Evolutionary conservation across 2,113 vertebrate species (phyloP).

Genomic region (Polypterus bichir): DNA sequence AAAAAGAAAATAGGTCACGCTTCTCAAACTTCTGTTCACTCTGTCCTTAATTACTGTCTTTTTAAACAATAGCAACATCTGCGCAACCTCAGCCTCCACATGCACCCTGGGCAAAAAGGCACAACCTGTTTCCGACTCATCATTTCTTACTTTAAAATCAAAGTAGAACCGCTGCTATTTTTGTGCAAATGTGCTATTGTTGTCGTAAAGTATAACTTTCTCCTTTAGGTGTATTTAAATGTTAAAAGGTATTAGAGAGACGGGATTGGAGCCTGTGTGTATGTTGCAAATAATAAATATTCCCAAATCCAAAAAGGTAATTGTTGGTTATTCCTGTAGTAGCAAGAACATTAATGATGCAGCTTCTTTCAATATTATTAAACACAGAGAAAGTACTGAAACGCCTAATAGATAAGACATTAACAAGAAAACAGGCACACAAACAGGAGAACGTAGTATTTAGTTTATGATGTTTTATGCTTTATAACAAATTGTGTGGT

Average conservation of each 20-base stretch:
- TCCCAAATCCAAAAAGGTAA: too few relatives aligned
- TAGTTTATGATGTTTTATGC: too few relatives aligned
- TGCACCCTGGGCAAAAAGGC: slow-evolving; percentile 29
- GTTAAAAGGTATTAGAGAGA: background rate
- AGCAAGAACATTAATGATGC: too few relatives aligned
- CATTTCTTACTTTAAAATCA: slow-evolving; percentile 33
- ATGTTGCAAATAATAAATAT: background rate
- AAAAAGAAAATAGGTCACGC: slow-evolving; percentile 68
- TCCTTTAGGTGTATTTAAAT: background rate
- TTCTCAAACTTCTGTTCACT: slow-evolving; percentile 60
- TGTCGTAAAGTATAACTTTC: background rate
- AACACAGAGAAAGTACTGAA: too few relatives aligned
- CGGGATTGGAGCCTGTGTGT: background rate
- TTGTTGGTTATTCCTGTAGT: too few relatives aligned
- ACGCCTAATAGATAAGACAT: too few relatives aligned
- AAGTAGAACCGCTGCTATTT: slow-evolving; percentile 9
- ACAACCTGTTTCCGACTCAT: slow-evolving; percentile 34
- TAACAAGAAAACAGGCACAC: too few relatives aligned
- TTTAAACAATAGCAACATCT: slow-evolving; percentile 72
- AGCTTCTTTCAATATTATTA: too few relatives aligned
- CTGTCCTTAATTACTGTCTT: slow-evolving; percentile 61
- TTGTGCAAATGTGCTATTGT: background rate
- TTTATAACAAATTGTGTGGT: too few relatives aligned
- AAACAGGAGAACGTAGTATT: too few relatives aligned
- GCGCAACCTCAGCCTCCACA: slow-evolving; percentile 55